Base-by-base conservation (phyloP, 2,888 invertebrate species). In the Branchipolynoe longqiensis region DNA sequence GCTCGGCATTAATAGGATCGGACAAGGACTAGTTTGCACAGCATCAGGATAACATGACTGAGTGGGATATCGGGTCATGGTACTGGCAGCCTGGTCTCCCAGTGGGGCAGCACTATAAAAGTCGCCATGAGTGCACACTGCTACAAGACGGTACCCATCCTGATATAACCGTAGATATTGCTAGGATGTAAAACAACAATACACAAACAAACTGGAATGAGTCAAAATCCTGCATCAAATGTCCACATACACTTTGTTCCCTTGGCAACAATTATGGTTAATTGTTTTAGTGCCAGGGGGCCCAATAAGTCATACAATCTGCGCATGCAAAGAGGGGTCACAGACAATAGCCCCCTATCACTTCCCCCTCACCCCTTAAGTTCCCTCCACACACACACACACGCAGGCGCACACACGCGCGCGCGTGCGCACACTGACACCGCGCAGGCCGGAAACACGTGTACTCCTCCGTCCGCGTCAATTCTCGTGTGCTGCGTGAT, bases 391-490 rank as follows among this genome's bases (percentile, higher is more conserved):
- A 8, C 48, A 12, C 48, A 8, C 8, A 48, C 48, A 48, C 48
- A 8, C 48, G 8, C 48, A 8, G 18, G 48, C 8, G 8, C 8
- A 48, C 48, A 8, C 48, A 48, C 8, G 48, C 18, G 48, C 62
- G 62, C n/a, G 62, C n/a, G 25, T 8, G n/a, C 62, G 6, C n/a
- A n/a, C n/a, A n/a, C n/a, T n/a, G 22, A 38, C 73, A 33, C 25
- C 36, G 33, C 22, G 38, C 28, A 28, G 28, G 31, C 78, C 78
- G 78, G 78, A 78, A 78, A 78, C 78, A 78, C 78, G 78, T 78
- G 78, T 78, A 48, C 78, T 78, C 78, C 48, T 78, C 48, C 41
- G 73, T 73, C 38, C 73, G 28, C 64, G 64, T 64, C 33, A 28
- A 22, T 22, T 33, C 73, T 41, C 78, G 78, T 41, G 54, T 14